Evolutionary conservation across 2,113 vertebrate species (phyloP), one percentile per base, ranked within the genome.

Genomic region (Acrocephalus arundinaceus): DNA sequence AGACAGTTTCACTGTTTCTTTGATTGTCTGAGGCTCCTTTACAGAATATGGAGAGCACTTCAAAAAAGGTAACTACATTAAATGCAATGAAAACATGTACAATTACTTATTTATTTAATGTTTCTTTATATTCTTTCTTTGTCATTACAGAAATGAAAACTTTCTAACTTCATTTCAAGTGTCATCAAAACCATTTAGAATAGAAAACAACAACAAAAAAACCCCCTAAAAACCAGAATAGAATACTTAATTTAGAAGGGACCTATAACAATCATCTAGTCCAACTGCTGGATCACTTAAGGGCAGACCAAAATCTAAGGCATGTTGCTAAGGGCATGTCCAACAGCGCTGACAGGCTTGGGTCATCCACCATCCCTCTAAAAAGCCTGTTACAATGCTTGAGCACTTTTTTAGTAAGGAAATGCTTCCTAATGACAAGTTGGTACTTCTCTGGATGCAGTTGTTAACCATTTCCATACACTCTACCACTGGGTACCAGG

Each of bases 261-360:
- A 66, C 7, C 11, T 67, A 27, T 20, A 59, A 31, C 0, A 0
- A 68, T 30, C 25, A 54, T 10, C 13, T n/a, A 54, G 4, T 49
- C 24, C 31, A 27, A 39, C 24, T 57, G 31, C 21, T 37, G 65
- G 41, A 77, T 39, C 4, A 4, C 4, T 37, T 66, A 27, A 39
- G 15, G 7, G 15, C 27, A 74, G 35, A 61, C 10, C 10, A 59
- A 46, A 89, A 54, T 13, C 24, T 41, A 49, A 63, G 48, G 16
- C 7, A 28, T 7, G 8, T 5, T 71, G 24, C 48, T 68, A 61
- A 15, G 4, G 15, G 3, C 35, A 52, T 73, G 55, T 39, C n/a
- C 61, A 57, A 41, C 33, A 71, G 25, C 41, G 52, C 11, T 15
- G 43, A 23, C n/a, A 55, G 28, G 6, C 20, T 6, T 59, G 39